Percentiles rank a stretch among this genome's conserved stretches.
These are phyloP conservation scores for Formicarius rufipectus DNA, from an alignment of 2,113 vertebrate genomes.

Conservation along the genomic window DNA sequence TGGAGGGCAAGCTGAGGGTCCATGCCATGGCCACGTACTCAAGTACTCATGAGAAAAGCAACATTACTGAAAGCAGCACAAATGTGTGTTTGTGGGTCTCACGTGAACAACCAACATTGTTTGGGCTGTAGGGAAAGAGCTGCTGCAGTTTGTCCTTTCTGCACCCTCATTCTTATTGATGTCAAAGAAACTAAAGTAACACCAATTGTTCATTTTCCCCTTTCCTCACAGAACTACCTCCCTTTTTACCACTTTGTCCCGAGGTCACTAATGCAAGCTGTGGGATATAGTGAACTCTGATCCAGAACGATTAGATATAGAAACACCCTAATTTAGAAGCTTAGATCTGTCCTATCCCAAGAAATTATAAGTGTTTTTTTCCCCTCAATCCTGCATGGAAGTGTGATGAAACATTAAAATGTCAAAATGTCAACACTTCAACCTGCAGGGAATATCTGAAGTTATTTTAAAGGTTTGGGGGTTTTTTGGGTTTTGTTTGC, in stretches of 20 bases:
- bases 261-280: background rate
- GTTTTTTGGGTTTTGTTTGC: no score
- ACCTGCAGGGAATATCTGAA: background rate
- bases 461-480: background rate
- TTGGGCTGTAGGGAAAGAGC: background rate
- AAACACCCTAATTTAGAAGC: background rate
- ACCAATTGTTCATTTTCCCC: background rate
- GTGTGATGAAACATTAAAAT: background rate
- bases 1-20: background rate
- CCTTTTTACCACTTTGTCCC: background rate
- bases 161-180: background rate
- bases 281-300: background rate
- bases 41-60: background rate
- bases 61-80: accelerated
- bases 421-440: background rate
- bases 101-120: accelerated
- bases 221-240: background rate
- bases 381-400: background rate
- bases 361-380: background rate
- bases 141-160: background rate
- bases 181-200: background rate
- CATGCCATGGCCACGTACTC: accelerated
- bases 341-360: background rate
- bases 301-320: background rate
- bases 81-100: background rate